Evolutionary conservation across 1,140 invertebrate genomes (phyloP).

Genomic region (Stratiolaelaps scimitus): DNA sequence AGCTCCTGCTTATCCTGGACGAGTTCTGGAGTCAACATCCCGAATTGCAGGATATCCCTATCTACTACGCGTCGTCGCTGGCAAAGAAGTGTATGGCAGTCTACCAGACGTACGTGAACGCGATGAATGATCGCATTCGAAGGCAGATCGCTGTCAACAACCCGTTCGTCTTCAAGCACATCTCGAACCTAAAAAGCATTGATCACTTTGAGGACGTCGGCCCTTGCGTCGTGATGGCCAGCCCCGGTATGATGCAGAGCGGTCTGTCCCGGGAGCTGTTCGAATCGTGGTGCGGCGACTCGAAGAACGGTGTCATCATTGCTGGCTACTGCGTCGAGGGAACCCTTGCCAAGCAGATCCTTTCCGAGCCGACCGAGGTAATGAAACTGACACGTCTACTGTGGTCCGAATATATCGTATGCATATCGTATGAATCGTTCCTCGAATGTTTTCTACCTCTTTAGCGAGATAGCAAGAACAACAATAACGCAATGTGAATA

Average conservation of each 20-base stretch:
- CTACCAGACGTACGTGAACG: slow-evolving; percentile 98
- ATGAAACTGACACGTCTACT: too few species aligned
- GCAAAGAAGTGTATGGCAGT: slow-evolving; percentile 99
- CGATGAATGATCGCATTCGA: slow-evolving; percentile 95
- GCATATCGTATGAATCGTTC: too few species aligned
- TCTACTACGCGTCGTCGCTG: slow-evolving; percentile 96
- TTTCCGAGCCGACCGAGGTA: slow-evolving; percentile 88
- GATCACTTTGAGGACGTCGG: slow-evolving; percentile 99
- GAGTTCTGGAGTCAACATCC: slow-evolving; percentile 98
- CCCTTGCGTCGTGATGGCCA: slow-evolving; percentile 97
- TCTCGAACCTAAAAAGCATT: slow-evolving; percentile 95
- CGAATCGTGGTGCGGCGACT: slow-evolving; percentile 95
- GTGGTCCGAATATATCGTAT: too few species aligned
- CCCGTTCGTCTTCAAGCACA: slow-evolving; percentile 98
- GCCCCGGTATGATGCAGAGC: slow-evolving; percentile 99
- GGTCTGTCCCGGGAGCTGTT: slow-evolving; percentile 93
- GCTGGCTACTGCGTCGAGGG: slow-evolving; percentile 99
- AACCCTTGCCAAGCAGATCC: slow-evolving; percentile 87
- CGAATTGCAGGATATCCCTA: slow-evolving; percentile 95
- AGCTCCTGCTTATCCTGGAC: slow-evolving; percentile 86
- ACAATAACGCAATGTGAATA: too few species aligned
- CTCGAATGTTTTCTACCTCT: too few species aligned
- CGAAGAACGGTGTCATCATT: slow-evolving; percentile 95
- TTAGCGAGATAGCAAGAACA: too few species aligned
- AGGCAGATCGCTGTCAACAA: slow-evolving; percentile 95